These are phyloP conservation scores for Taeniopygia guttata DNA, from an alignment of 2,797 vertebrate genomes.

Conservation along the genomic window DNA sequence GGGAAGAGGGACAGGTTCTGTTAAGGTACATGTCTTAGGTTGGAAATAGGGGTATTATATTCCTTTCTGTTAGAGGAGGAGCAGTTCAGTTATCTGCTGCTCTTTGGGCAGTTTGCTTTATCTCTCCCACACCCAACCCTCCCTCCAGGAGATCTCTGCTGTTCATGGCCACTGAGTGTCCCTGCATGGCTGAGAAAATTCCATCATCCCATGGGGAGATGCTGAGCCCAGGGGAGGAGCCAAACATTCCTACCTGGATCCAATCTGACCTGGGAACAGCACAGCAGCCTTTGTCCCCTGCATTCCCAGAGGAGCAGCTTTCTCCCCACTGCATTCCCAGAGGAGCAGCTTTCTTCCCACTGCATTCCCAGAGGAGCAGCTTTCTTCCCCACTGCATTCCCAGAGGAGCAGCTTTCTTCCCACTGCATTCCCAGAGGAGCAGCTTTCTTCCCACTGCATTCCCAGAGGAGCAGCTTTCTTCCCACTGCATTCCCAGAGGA, in stretches of 20 bases:
- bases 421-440: not conserved
- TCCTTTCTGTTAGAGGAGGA: not conserved
- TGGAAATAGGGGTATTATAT: not conserved
- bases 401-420: no score
- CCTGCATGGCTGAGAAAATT: not conserved
- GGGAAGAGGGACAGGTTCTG: not conserved
- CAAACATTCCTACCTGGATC: no score
- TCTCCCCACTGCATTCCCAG: not conserved
- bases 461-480: not conserved
- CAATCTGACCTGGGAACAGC: not conserved
- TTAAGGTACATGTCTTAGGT: not conserved
- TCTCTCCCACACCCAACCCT: not conserved
- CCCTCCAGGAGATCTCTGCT: not conserved
- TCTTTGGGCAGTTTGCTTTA: not conserved
- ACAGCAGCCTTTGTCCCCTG: not conserved
- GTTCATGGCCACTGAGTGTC: not conserved
- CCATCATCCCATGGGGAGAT: not conserved
- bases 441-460: no score
- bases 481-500: not conserved
- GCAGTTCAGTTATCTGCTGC: no score
- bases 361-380: no score
- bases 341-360: no score
- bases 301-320: not conserved
- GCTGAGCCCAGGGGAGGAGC: not conserved
- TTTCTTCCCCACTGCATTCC: no score